phyloP scores from a whole-genome alignment of 2,888 invertebrate species.

The Drosophila yooni region DNA sequence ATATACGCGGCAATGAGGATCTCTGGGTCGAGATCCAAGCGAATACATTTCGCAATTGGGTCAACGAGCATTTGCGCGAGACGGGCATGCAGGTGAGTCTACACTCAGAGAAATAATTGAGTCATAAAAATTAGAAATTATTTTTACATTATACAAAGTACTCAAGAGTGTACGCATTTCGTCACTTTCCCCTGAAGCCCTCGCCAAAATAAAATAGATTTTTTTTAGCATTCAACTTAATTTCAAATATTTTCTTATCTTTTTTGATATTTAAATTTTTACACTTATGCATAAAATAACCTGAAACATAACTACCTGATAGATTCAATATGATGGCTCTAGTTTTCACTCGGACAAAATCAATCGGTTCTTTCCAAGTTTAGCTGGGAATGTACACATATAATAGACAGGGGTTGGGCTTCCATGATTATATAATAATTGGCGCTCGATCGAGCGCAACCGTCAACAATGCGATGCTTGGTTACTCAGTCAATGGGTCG shows the following conservation, averaged over 20 bases:
- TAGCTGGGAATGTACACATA: background rate
- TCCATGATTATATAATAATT: conserved; percentile 47
- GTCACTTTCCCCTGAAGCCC: background rate
- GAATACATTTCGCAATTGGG: conserved; percentile 98
- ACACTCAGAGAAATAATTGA: background rate
- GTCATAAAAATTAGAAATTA: background rate
- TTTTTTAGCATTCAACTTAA: background rate
- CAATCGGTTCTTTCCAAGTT: too few relatives aligned
- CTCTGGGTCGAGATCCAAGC: conserved; percentile 98
- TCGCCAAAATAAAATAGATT: background rate
- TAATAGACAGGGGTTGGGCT: conserved; percentile 12
- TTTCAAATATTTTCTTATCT: background rate
- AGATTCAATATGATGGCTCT: background rate
- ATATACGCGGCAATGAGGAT: conserved; percentile 96
- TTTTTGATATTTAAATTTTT: background rate
- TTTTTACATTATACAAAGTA: background rate
- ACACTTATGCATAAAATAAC: background rate
- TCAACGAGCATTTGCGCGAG: conserved; percentile 94
- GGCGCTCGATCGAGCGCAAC: conserved; percentile 54
- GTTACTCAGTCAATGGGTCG: conserved; percentile 63
- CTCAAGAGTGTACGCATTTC: too few relatives aligned
- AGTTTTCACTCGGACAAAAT: background rate
- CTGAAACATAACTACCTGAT: background rate
- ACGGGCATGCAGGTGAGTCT: conserved; percentile 88
- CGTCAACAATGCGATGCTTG: conserved; percentile 40